Percentiles rank a stretch among this genome's conserved stretches.
Conservation (phyloP, 2,113 vertebrate genomes). For the Rhabdomys dilectus region DNA sequence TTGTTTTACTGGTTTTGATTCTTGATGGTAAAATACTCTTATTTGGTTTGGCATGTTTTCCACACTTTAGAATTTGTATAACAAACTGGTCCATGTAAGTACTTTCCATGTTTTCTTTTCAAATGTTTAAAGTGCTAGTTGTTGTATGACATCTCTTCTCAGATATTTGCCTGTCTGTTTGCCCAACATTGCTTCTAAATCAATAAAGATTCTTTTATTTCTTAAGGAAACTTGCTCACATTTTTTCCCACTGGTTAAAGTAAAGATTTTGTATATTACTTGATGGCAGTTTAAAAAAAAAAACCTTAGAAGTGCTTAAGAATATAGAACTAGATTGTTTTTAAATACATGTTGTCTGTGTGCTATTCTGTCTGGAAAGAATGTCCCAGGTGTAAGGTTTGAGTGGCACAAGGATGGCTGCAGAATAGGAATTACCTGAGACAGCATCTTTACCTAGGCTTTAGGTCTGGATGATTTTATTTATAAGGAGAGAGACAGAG, state of each 20-base stretch:
- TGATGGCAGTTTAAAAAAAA: slow-evolving; percentile 45
- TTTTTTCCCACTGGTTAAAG: slow-evolving; percentile 81
- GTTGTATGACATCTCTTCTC: slow-evolving; percentile 84
- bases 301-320: neutral
- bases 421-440: slow-evolving; percentile 47
- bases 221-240: slow-evolving; percentile 86
- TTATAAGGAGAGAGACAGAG: neutral
- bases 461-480: slow-evolving; percentile 13
- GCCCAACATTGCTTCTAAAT: slow-evolving; percentile 85
- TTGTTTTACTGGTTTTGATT: slow-evolving; percentile 46
- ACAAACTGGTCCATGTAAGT: slow-evolving; percentile 84
- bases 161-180: slow-evolving; percentile 84
- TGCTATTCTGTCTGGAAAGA: slow-evolving; percentile 11
- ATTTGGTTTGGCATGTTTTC: slow-evolving; percentile 62
- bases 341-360: slow-evolving; percentile 21
- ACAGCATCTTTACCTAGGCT: neutral
- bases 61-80: slow-evolving; percentile 67
- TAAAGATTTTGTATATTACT: slow-evolving; percentile 54
- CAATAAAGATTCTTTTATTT: slow-evolving; percentile 89
- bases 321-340: slow-evolving; percentile 54
- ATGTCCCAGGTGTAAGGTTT: neutral
- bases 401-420: neutral
- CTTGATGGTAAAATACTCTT: slow-evolving; percentile 52
- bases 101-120: slow-evolving; percentile 75
- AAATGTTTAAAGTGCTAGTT: slow-evolving; percentile 85